phyloP scores from a whole-genome alignment of 2,113 vertebrate species.

The Notarius quadriscutis region DNA sequence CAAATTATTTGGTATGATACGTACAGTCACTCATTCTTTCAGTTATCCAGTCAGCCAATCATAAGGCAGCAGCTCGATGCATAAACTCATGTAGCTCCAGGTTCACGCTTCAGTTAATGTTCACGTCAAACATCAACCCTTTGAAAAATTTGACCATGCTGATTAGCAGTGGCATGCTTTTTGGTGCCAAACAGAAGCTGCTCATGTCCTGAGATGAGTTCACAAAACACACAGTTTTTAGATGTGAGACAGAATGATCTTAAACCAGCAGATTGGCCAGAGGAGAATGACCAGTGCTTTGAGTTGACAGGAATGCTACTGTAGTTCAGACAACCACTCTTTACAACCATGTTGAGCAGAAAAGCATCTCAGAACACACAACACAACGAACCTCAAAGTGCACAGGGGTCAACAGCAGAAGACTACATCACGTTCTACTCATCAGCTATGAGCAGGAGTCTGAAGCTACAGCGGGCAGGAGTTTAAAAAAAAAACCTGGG shows the following conservation, averaged over 20 bases:
- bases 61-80: neutral
- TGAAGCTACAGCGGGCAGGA: neutral
- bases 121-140: neutral
- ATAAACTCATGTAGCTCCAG: neutral
- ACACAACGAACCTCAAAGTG: neutral
- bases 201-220: neutral
- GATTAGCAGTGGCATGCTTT: neutral
- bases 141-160: neutral
- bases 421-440: neutral
- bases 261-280: neutral
- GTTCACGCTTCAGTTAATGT: neutral
- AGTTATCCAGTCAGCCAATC: neutral
- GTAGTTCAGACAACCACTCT: neutral
- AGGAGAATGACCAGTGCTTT: neutral
- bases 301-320: neutral
- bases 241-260: neutral
- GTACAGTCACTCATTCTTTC: neutral
- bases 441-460: neutral
- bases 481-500: too few relatives aligned
- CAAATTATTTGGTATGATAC: neutral
- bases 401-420: neutral
- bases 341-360: neutral
- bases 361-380: neutral
- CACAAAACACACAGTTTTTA: neutral
- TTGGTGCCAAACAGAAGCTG: neutral